phyloP scores from a whole-genome alignment of 2,797 vertebrate species.

The Menidia menidia region DNA sequence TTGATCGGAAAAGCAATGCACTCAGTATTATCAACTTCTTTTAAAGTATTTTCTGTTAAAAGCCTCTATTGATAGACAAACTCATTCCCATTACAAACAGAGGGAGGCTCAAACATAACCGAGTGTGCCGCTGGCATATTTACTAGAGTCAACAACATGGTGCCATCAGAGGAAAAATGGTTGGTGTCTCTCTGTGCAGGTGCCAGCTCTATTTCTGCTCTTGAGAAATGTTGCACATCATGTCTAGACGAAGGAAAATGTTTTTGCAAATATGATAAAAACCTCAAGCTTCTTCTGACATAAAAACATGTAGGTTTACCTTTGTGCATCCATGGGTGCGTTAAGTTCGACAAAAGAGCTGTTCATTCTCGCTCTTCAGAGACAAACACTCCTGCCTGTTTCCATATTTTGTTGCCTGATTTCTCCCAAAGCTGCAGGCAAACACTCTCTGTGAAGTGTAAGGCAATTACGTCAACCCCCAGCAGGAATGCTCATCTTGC shows the following conservation, averaged over 20 bases:
- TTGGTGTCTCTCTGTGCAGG: constrained; percentile 24
- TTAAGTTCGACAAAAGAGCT: too few species aligned
- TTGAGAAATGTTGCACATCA: constrained; percentile 6
- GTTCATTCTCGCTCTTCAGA: not conserved
- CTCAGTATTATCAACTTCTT: not conserved
- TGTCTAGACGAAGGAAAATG: constrained; percentile 1
- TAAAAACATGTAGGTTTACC: too few species aligned
- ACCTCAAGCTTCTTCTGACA: too few species aligned
- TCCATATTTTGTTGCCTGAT: constrained; percentile 48
- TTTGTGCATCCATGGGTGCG: too few species aligned
- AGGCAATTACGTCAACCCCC: constrained; percentile 55
- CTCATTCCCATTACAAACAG: constrained; percentile 7
- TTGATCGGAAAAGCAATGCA: not conserved
- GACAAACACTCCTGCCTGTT: constrained; percentile 34
- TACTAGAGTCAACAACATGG: constrained; percentile 31
- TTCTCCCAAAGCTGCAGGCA: constrained; percentile 19
- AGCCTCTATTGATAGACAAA: not conserved
- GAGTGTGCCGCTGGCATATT: constrained; percentile 35
- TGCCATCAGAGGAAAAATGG: constrained; percentile 12
- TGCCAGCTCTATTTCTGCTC: constrained; percentile 13
- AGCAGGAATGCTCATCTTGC: constrained; percentile 53
- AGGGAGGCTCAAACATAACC: constrained; percentile 16
- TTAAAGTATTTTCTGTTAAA: not conserved
- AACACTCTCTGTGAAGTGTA: constrained; percentile 39
- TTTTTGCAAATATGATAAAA: constrained; percentile 13